These are phyloP conservation scores for Bergia puertoricense DNA, from an alignment of 92 coral and sea anemone genomes.

Conservation along the genomic window DNA sequence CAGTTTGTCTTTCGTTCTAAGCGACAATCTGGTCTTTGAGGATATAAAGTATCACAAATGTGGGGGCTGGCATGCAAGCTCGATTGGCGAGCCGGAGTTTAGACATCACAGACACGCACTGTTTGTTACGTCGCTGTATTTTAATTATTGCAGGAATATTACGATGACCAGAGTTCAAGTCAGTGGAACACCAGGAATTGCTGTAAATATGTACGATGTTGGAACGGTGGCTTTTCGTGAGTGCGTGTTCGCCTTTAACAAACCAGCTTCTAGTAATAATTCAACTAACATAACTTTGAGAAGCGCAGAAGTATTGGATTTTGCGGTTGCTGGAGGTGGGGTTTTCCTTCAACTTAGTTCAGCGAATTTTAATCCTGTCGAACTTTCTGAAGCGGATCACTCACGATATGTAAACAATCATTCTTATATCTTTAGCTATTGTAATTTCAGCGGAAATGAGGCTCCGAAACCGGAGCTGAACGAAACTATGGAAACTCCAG, in stretches of 20 bases:
- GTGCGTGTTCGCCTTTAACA: constrained; percentile 53
- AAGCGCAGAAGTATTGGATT: neutral
- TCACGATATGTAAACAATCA: constrained; percentile 36
- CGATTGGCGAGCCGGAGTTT: constrained; percentile 38
- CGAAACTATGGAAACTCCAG: constrained; percentile 36
- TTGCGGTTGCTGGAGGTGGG: constrained; percentile 62
- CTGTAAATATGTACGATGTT: constrained; percentile 49
- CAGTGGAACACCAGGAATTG: constrained; percentile 57
- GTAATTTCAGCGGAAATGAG: constrained; percentile 48
- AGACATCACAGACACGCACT: constrained; percentile 48
- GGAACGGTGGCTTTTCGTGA: constrained; percentile 51
- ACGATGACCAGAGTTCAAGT: constrained; percentile 47
- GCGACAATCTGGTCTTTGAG: constrained; percentile 47
- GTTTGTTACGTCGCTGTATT: constrained; percentile 70
- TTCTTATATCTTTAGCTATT: constrained; percentile 33
- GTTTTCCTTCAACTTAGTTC: constrained; percentile 42
- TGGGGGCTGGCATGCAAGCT: constrained; percentile 50
- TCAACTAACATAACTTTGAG: neutral
- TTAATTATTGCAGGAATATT: constrained; percentile 78
- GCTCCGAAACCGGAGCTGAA: constrained; percentile 51
- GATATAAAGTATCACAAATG: constrained; percentile 39
- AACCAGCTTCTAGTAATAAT: neutral
- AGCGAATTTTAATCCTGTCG: constrained; percentile 32
- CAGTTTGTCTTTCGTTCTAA: constrained; percentile 49
- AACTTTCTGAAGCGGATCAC: constrained; percentile 29